Base-by-base conservation (phyloP, 2,113 vertebrate genomes). In the Cyprinodon tularosa region DNA sequence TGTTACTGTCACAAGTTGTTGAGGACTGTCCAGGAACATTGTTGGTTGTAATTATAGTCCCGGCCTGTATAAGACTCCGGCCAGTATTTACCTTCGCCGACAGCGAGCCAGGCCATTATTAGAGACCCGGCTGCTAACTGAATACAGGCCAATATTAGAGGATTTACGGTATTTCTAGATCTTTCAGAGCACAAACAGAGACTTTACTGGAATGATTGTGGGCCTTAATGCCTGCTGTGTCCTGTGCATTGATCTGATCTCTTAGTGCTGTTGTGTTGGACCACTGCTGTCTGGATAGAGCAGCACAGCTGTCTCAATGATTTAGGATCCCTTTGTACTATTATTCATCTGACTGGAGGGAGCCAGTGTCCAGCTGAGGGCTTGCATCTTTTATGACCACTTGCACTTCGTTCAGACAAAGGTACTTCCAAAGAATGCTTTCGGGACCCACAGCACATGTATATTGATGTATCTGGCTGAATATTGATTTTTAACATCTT, bases 301-400 rank as follows among this genome's bases (percentile, higher is more conserved):
- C 78, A 72, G 84, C 86, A 82, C 85, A 90, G 82, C 89, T 84
- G 83, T 87, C 88, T 94, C 87, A 92, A 92, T 93, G 90, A 92
- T 93, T 93, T 90, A 94, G 85, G 84, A 92, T 86, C 79, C 90
- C 87, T 94, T 93, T 93, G 91, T 93, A 92, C 86, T 93, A 93
- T 93, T 93, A 94, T 93, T 93, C 86, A 93, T 91, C 80, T 84
- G 84, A 89, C 86, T 85, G 84, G 86, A 84, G 87, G 88, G 89
- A 89, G 91, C 78, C 86, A 77, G 76, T 86, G 87, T 92, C 88
- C 85, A 86, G 88, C 89, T 86, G 88, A 90, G 87, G 85, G 81
- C 73, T 80, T 94, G 78, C 87, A 93, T 93, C 88, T 93, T 94
- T 93, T 76, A 93, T 94, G 89, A 92, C 86, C 90, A 92, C 90